Evolutionary conservation across 2,888 invertebrate species (phyloP), one percentile per base, ranked within the genome.

Genomic region (Unio pictorum): DNA sequence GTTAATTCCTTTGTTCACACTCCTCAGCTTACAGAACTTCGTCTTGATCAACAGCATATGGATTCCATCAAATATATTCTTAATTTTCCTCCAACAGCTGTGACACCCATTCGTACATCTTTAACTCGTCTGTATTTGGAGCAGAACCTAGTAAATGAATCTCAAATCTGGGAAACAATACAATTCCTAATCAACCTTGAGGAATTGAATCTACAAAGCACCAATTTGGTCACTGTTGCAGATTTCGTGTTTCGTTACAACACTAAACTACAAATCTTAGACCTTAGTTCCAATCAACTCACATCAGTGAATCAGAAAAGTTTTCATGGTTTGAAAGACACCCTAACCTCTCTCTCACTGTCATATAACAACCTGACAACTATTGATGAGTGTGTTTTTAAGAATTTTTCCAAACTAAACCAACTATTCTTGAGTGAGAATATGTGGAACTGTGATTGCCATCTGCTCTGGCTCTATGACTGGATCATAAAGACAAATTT

Each of bases 361-460:
- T 66, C 67, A 30, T 66, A 54, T 8, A 87, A 87, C 66, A 55
- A 69, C 7, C 80, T 87, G 18, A 55, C 67, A 57, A 70, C 75
- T 26, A 66, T 87, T 3, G 71, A 73, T 45, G 67, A 76, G 28
- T 87, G 87, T 72, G 76, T 80, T n/a, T 83, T 87, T 34, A 66
- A 71, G 54, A 72, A 78, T 45, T 83, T 81, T 62, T 72, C 71
- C 5, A 66, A 64, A 11, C 66, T 81, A 8, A 72, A 78, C 7
- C 69, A 66, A 11, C 45, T 86, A 11, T 66, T 95, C 86, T 92
- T 96, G 81, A 93, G 94, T 34, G 93, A 92, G 63, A 96, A 96
- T 89, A 95, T 94, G 7, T 91, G 96, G 82, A 92, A 93, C 68
- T 96, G 96, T 85, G 94, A 96, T 87, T 96, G 96, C 87, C 93